Conservation (phyloP, 2,113 vertebrate genomes). For the Promerops cafer region DNA sequence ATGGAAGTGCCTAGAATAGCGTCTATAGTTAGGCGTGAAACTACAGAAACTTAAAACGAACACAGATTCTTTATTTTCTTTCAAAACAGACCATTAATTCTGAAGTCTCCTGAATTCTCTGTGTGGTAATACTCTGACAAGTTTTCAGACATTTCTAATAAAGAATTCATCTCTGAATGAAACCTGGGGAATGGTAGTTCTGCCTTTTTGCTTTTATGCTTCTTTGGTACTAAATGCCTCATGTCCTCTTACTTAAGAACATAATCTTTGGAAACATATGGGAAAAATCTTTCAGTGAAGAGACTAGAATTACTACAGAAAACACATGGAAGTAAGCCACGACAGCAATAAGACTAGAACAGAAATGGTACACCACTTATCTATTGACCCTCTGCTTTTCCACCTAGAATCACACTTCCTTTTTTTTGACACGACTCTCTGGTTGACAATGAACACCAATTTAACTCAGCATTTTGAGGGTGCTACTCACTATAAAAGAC, state of each 20-base stretch:
- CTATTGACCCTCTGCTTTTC: not conserved
- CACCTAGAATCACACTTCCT: not conserved
- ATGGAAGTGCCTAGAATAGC: not conserved
- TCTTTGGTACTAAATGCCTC: not conserved
- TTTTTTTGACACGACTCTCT: not conserved
- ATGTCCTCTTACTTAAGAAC: not conserved
- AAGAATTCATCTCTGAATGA: not conserved
- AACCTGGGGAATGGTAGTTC: not conserved
- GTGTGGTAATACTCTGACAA: not conserved
- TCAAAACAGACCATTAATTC: conserved; percentile 15
- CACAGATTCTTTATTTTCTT: not conserved
- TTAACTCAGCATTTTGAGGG: not conserved
- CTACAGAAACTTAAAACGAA: not conserved
- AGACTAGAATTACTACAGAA: not conserved
- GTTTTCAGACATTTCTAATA: conserved; percentile 11
- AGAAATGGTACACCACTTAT: not conserved
- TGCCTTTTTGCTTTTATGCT: not conserved
- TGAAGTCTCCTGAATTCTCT: not conserved
- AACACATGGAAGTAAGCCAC: not conserved
- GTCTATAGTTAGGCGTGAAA: not conserved
- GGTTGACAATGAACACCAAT: not conserved
- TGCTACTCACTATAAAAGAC: not conserved
- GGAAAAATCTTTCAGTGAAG: not conserved
- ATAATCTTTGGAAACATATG: not conserved
- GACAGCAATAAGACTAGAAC: not conserved